Evolutionary conservation across 1,140 invertebrate genomes (phyloP), one percentile per base, ranked within the genome.

Genomic region (Tachypleus tridentatus): DNA sequence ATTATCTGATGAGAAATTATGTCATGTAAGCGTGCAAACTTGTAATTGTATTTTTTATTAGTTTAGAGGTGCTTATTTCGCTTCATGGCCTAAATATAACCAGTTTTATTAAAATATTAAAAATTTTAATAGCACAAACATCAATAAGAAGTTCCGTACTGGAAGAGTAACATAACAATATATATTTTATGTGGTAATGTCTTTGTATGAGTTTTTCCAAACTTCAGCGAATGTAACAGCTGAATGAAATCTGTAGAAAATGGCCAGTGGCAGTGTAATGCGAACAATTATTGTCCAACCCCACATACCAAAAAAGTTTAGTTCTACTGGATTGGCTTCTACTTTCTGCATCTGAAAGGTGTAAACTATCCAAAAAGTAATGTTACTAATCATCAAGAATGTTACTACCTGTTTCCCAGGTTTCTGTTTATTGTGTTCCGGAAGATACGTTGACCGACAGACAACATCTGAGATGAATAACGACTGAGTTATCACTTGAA

Each of bases 181-280:
- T n/a, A 29, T 29, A 29, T 29, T 52, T 60, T 60, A 67, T 9
- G 61, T 56, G 4, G 64, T 58, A 10, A 68, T 61, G 59, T 65
- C 63, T 81, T 94, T 94, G 83, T 97, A 98, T 74, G 91, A 93
- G 70, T 93, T 95, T 80, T 96, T 96, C 94, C 95, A 97, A 66
- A 98, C 95, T 79, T 97, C 94, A 69, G 93, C 93, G 67, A 97
- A 84, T 79, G 93, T 95, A 49, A 97, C 91, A 47, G 92, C 91
- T 52, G 93, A 96, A 79, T 97, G 94, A 85, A 97, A 98, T 48
- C 80, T 74, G 61, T 76, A 82, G 84, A 97, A 98, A 75, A 98
- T 97, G 81, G 91, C 92, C 60, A 98, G 84, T 7, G 95, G 95
- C 59, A 97, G 80, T 70, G 92, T 94, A 66, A 96, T 84, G 70